A percentile compares a stretch with the other conserved stretches of the same genome.
These are phyloP conservation scores for Kradibia gibbosae DNA, from an alignment of 1,140 invertebrate species.

Conservation along the genomic window DNA sequence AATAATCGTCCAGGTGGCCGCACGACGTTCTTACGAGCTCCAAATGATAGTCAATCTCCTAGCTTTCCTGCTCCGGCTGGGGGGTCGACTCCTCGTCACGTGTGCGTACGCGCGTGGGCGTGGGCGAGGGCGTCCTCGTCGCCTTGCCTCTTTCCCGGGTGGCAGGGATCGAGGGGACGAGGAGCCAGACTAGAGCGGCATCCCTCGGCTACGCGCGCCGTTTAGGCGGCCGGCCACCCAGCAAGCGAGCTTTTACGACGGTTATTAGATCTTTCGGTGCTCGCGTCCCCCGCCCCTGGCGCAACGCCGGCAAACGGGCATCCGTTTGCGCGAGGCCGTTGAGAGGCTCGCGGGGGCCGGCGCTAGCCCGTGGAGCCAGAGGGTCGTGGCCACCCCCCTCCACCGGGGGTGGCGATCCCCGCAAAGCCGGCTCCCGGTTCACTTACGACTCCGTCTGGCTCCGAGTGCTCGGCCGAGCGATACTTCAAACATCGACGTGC, in stretches of 20 bases:
- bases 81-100: too few species aligned
- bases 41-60: not conserved
- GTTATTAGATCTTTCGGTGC: constrained; percentile 20
- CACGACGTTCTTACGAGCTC: constrained; percentile 23
- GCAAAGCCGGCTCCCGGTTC: not conserved
- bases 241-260: constrained; percentile 8
- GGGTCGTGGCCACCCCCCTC: not conserved
- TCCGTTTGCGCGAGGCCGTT: not conserved
- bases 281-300: not conserved
- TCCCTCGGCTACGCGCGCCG: not conserved
- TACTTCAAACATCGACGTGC: constrained; percentile 36
- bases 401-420: not conserved
- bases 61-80: not conserved
- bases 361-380: not conserved
- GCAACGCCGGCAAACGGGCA: not conserved
- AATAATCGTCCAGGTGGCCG: not conserved
- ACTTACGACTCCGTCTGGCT: not conserved
- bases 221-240: not conserved
- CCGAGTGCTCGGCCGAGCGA: not conserved
- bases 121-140: too few species aligned
- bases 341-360: not conserved
- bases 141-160: too few species aligned
- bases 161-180: too few species aligned
- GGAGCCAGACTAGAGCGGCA: constrained; percentile 10
- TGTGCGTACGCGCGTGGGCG: too few species aligned